These are phyloP conservation scores for Enteromius afrohamiltoni DNA, from an alignment of 2,797 vertebrate genomes.

Conservation along the genomic window DNA sequence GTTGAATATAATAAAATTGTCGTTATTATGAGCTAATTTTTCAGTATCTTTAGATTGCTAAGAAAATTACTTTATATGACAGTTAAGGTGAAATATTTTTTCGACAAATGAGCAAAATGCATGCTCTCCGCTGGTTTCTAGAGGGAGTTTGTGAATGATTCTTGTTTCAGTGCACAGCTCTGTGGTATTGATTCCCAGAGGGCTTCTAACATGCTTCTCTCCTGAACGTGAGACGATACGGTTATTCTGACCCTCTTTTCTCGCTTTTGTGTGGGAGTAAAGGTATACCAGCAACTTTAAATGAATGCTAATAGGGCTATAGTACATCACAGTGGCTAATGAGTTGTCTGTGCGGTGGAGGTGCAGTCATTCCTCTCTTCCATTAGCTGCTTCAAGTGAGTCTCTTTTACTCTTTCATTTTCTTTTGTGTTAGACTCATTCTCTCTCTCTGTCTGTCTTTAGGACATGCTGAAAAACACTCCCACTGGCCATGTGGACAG, in stretches of 20 bases:
- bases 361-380: conserved; percentile 9
- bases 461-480: conserved; percentile 98
- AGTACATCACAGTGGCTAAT: conserved; percentile 28
- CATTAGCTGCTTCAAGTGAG: conserved; percentile 19
- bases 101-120: background rate
- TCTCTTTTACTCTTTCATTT: background rate
- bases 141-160: conserved; percentile 22
- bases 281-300: background rate
- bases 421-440: background rate
- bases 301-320: conserved; percentile 16
- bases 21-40: background rate
- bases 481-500: conserved; percentile 90
- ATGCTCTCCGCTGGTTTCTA: background rate
- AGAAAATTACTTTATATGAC: background rate
- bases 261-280: conserved; percentile 9
- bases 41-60: background rate
- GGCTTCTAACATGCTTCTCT: conserved; percentile 31
- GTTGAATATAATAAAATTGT: background rate
- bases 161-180: conserved; percentile 33
- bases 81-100: background rate
- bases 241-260: conserved; percentile 17
- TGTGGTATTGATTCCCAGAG: conserved; percentile 39
- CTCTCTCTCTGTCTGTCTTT: conserved; percentile 56
- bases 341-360: conserved; percentile 5
- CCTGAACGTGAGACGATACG: background rate